Conservation (phyloP, 2,888 invertebrate species). For the Cephus spinipes region DNA sequence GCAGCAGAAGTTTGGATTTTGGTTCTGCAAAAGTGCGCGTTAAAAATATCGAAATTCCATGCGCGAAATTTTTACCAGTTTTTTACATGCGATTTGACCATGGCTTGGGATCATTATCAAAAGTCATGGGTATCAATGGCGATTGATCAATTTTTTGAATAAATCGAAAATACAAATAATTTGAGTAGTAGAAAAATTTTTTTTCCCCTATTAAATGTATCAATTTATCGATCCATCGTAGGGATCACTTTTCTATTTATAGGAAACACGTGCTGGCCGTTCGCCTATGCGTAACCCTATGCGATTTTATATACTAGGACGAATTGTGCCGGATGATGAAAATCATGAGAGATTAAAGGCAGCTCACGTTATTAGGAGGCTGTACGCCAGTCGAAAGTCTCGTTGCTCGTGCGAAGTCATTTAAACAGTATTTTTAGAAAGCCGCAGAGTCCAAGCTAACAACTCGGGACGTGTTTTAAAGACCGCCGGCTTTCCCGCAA, state of each 20-base stretch:
- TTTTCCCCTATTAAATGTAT: not conserved
- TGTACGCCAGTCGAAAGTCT: not conserved
- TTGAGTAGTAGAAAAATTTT: not conserved
- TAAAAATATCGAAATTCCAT: not conserved
- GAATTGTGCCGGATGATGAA: not conserved
- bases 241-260: not conserved
- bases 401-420: conserved; percentile 39
- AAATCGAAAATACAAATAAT: not conserved
- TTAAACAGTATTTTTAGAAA: conserved; percentile 56
- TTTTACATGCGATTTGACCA: not conserved
- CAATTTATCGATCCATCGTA: not conserved
- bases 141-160: not conserved
- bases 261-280: not conserved
- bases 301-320: not conserved
- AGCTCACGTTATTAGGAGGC: not conserved
- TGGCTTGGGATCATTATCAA: not conserved
- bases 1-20: not conserved
- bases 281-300: not conserved
- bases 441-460: conserved; percentile 50
- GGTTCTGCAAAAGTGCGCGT: conserved; percentile 12
- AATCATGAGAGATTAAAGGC: not conserved
- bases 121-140: not conserved
- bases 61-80: not conserved
- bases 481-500: conserved; percentile 5
- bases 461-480: conserved; percentile 18